These are phyloP conservation scores for Deilephila elpenor DNA, from an alignment of 2,888 invertebrate species.

Conservation along the genomic window DNA sequence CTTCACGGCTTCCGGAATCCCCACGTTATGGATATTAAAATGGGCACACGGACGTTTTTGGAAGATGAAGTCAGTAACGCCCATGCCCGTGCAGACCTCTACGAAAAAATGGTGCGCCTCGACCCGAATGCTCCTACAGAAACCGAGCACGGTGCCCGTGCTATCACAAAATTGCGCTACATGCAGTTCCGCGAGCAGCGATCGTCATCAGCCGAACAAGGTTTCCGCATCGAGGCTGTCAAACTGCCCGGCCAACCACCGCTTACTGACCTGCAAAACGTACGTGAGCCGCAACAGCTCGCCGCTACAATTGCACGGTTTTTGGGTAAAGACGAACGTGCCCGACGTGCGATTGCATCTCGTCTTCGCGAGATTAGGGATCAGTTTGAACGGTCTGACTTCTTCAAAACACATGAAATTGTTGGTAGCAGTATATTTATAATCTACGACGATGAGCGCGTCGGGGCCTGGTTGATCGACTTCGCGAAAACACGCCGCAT, in stretches of 20 bases:
- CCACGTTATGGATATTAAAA: constrained; percentile 98
- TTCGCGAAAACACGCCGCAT: constrained; percentile 96
- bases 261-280: constrained; percentile 94
- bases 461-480: constrained; percentile 98
- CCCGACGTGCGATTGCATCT: constrained; percentile 88
- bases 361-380: constrained; percentile 91
- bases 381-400: constrained; percentile 92
- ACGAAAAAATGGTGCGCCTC: constrained; percentile 97
- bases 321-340: constrained; percentile 86
- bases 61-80: constrained; percentile 97
- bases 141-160: constrained; percentile 91
- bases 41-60: constrained; percentile 97
- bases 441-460: constrained; percentile 94
- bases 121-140: constrained; percentile 94
- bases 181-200: constrained; percentile 98
- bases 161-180: constrained; percentile 97
- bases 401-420: constrained; percentile 95
- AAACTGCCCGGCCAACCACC: constrained; percentile 93
- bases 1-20: constrained; percentile 95
- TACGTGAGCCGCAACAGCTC: constrained; percentile 91
- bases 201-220: constrained; percentile 96
- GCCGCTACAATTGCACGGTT: constrained; percentile 90
- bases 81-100: constrained; percentile 93
- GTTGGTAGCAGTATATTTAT: constrained; percentile 97
- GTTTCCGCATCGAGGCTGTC: constrained; percentile 98